Conservation (phyloP, 1,140 invertebrate species). For the Drosophila chauvacae region DNA sequence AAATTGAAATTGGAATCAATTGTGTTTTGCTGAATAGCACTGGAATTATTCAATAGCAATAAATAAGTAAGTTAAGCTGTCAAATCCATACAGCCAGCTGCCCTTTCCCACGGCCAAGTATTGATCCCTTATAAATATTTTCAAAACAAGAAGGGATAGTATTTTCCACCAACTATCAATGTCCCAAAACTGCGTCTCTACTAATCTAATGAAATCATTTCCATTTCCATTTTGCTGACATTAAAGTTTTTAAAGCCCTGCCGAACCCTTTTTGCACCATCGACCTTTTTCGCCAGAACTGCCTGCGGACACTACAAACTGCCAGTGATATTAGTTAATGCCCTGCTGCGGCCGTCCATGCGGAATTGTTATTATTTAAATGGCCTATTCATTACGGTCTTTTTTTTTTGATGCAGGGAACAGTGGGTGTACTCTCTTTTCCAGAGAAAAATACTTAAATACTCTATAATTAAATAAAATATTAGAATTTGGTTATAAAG, state of each 20-base stretch:
- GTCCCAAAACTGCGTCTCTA: slow-evolving; percentile 11
- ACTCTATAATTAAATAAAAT: no score
- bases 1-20: slow-evolving; percentile 29
- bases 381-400: slow-evolving; percentile 42
- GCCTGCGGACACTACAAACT: slow-evolving; percentile 36
- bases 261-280: slow-evolving; percentile 39
- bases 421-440: background rate
- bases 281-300: slow-evolving; percentile 25
- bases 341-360: slow-evolving; percentile 50
- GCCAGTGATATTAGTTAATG: slow-evolving; percentile 59
- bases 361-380: slow-evolving; percentile 63
- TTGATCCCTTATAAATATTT: slow-evolving; percentile 5
- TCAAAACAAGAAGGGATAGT: background rate
- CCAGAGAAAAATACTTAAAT: background rate
- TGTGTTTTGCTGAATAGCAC: slow-evolving; percentile 2
- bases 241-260: slow-evolving; percentile 38
- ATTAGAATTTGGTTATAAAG: background rate
- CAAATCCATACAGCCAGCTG: slow-evolving; percentile 19
- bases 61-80: slow-evolving; percentile 42
- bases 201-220: slow-evolving; percentile 50
- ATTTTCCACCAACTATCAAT: background rate
- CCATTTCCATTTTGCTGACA: slow-evolving; percentile 42
- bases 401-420: slow-evolving; percentile 6
- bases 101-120: slow-evolving; percentile 22
- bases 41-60: slow-evolving; percentile 21